phyloP scores from a whole-genome alignment of 37 sponge, comb jelly and placozoan species.

The Theonella swinhoei region DNA sequence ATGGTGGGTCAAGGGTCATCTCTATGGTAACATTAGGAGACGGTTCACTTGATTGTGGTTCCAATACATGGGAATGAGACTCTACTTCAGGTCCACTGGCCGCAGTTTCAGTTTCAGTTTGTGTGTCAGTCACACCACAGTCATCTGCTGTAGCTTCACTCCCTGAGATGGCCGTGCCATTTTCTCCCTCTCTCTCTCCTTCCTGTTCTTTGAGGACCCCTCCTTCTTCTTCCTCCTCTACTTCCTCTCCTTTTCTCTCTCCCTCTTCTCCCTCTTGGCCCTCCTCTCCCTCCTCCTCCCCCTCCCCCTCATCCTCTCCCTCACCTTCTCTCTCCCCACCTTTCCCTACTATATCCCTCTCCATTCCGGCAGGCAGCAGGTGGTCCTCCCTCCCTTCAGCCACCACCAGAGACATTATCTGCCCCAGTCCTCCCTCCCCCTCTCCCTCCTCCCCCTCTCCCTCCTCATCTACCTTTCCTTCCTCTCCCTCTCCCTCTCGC shows the following conservation, averaged over 20 bases:
- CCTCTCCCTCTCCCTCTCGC: not conserved
- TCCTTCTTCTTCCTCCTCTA: slow-evolving; percentile 1
- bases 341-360: not conserved
- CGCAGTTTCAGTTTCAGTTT: no score
- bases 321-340: not conserved
- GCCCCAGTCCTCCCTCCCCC: not conserved
- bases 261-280: not conserved
- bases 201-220: not conserved
- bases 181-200: not conserved
- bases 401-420: not conserved
- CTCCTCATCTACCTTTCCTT: not conserved
- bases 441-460: not conserved
- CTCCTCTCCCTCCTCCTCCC: not conserved
- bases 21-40: no score
- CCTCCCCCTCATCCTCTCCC: not conserved
- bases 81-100: no score
- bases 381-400: not conserved
- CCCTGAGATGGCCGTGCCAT: no score
- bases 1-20: no score
- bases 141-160: no score
- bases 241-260: not conserved
- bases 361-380: not conserved
- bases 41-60: no score
- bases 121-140: no score
- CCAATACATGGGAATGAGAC: no score